These are phyloP conservation scores for Lordiphosa clarofinis DNA, from an alignment of 1,140 invertebrate species.

Conservation along the genomic window DNA sequence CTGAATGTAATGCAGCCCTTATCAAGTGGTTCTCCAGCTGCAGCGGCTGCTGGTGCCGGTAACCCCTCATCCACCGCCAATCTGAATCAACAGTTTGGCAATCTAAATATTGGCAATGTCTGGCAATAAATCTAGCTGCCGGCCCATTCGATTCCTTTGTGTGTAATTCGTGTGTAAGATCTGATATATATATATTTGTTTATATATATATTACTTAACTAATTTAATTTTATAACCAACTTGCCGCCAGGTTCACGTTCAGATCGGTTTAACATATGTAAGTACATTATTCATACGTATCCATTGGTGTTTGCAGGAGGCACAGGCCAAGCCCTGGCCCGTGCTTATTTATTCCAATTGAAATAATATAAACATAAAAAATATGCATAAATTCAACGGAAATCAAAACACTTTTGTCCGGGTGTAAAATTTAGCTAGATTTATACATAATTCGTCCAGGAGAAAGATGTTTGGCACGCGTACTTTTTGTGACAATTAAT, in stretches of 20 bases:
- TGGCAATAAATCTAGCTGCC: conserved; percentile 71
- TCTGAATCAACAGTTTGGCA: conserved; percentile 78
- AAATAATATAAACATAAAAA: conserved; percentile 6
- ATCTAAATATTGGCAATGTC: conserved; percentile 79
- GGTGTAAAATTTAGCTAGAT: conserved; percentile 19
- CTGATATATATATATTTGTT: conserved; percentile 21
- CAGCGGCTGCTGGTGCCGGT: conserved; percentile 22
- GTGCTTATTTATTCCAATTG: conserved; percentile 17
- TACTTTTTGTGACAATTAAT: conserved; percentile 22
- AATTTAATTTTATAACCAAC: conserved; percentile 39
- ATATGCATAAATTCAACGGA: conserved; percentile 14
- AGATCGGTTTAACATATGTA: conserved; percentile 37
- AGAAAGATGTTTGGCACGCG: conserved; percentile 7
- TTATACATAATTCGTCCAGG: conserved; percentile 16
- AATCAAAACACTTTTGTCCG: conserved; percentile 11
- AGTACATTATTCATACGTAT: conserved; percentile 15
- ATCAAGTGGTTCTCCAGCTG: conserved; percentile 37
- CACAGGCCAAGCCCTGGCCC: conserved; percentile 4
- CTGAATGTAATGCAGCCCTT: conserved; percentile 64
- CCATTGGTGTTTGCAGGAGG: conserved; percentile 3
- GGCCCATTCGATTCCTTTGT: conserved; percentile 7
- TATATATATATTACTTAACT: conserved; percentile 52
- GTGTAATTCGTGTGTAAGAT: conserved; percentile 20
- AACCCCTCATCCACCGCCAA: conserved; percentile 56
- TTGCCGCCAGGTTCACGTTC: conserved; percentile 42